Evolutionary conservation across 1,140 invertebrate genomes (phyloP), one percentile per base, ranked within the genome.

Genomic region (Cotesia chilonis): DNA sequence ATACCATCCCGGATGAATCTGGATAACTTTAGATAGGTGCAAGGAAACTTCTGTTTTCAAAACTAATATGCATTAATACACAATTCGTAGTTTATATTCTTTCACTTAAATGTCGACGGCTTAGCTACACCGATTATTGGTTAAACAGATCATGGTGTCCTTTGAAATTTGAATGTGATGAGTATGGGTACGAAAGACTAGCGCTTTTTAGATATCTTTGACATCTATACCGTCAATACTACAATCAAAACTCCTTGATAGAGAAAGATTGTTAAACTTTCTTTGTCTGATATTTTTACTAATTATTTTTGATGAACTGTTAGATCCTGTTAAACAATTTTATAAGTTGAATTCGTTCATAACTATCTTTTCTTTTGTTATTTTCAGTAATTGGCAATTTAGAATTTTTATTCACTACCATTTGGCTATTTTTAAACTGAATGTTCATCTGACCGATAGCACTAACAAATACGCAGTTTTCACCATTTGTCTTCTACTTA

Each of bases 391-490:
- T 98, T 59, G 96, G 96, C 76, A 98, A 88, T 88, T 98, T 98
- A 89, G 98, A 96, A 90, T 98, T 96, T 85, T 98, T 98, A 87
- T 98, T 98, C 94, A 94, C 98, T 85, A 98, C 98, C 96, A 98
- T 98, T 68, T 93, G 87, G 74, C 96, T 89, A 83, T 98, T 97
- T 84, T 98, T 96, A 83, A 98, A 98, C 97, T 97, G 98, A 81
- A 98, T 98, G 90, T 99, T 99, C 80, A 98, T 98, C 89, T 98
- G 97, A 77, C 97, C 37, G 95, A 96, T 74, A 98, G 89, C 81
- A 96, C 95, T 82, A 98, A 90, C 79, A 95, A 95, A 87, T 98
- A 97, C 17, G 97, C 97, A 82, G 99, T 98, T 89, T 99, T 97
- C 88, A 99, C 98, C 79, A 97, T 90, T 87, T 97, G 89, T 83